Evolutionary conservation across 2,113 vertebrate genomes (phyloP), one percentile per base, ranked within the genome.

Genomic region (Numida meleagris): DNA sequence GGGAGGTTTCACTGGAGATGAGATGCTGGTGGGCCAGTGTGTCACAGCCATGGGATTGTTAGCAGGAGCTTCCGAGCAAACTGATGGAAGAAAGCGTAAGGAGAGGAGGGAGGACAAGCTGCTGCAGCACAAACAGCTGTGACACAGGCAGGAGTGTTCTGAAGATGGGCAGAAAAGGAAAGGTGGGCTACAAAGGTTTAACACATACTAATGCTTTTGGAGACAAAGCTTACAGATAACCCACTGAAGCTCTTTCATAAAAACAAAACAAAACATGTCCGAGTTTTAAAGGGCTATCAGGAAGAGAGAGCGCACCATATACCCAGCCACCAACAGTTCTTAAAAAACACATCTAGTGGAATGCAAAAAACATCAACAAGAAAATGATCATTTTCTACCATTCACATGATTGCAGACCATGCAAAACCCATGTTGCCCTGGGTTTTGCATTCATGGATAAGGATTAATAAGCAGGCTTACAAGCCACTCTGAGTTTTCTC

Each of bases 211-310:
- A 40, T 70, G 55, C 29, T 82, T 75, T 18, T 46, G 42, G 45
- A 92, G 59, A 55, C 29, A 80, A 91, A 91, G 11, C 62, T 82
- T 88, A 58, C n/a, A 71, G 59, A 82, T 73, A 90, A 82, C 24
- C 23, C 36, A 34, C 68, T 76, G 66, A 82, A 87, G 31, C 12
- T 12, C 43, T 86, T 92, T 87, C 88, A 72, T 80, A 50, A 67
- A 59, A 86, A 73, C 19, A 18, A 33, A 75, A 53, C 6, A 90
- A 67, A 67, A 34, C 14, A 66, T 15, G 27, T n/a, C 70, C 16
- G 88, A 72, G 17, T 90, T 53, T 81, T 72, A 58, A 92, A 93
- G 77, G 61, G 57, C 62, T 78, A 38, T 23, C 45, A 70, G 50
- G 58, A 91, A 62, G 53, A 93, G 40, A 36, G 21, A 73, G 38